Percentiles rank a stretch among this genome's conserved stretches.
Evolutionary conservation across 2,113 vertebrate genomes (phyloP).

Genomic region (Okapia johnstoni): DNA sequence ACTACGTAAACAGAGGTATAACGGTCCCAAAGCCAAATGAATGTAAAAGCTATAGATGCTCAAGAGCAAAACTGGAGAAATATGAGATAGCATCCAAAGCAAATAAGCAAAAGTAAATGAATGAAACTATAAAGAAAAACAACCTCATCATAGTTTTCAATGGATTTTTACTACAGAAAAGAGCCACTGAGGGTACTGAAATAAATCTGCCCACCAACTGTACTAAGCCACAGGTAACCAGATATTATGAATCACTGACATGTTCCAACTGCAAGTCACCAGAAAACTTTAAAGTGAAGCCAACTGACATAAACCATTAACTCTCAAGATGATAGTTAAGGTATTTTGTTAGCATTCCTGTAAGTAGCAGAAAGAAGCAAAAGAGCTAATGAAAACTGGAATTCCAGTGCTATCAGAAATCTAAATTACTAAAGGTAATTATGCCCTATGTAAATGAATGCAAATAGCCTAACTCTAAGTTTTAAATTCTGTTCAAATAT

Average conservation of each 20-base stretch:
- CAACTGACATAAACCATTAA: background rate
- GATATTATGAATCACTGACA: background rate
- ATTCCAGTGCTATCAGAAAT: background rate
- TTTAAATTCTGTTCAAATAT: conserved; percentile 30
- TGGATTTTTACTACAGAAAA: background rate
- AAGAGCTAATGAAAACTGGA: background rate
- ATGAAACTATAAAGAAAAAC: background rate
- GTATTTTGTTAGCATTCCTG: background rate
- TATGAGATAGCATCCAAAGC: background rate
- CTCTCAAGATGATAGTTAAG: background rate
- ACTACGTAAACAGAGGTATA: background rate
- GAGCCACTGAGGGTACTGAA: background rate
- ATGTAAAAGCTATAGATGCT: background rate
- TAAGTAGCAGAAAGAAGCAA: background rate
- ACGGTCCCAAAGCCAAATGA: too few relatives aligned
- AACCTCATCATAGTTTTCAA: background rate
- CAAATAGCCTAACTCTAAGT: background rate
- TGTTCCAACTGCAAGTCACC: background rate
- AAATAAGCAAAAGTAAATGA: background rate
- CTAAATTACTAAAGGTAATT: conserved; percentile 17
- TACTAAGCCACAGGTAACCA: background rate
- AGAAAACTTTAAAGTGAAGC: background rate
- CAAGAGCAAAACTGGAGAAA: background rate
- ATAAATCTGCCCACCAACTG: background rate
- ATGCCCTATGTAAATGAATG: background rate